These are phyloP conservation scores for Phrynocephalus vlangalii DNA, from an alignment of 2,797 vertebrate species.

Conservation along the genomic window DNA sequence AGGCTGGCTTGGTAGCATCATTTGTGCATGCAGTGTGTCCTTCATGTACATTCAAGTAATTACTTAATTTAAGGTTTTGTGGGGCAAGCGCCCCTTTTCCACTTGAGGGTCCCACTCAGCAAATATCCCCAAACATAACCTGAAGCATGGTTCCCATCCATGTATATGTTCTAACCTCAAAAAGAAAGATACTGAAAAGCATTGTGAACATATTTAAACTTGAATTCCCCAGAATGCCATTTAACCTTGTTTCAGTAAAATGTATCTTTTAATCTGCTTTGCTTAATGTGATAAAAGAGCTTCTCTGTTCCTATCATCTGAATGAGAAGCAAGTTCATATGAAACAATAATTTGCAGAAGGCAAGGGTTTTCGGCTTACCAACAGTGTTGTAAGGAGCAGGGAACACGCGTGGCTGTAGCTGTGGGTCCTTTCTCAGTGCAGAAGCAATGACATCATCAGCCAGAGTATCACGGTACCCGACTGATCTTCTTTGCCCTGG, in stretches of 20 bases:
- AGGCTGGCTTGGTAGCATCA: no score
- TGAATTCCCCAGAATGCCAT: neutral
- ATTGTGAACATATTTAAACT: neutral
- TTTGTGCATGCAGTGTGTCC: no score
- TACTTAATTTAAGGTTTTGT: no score
- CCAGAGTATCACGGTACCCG: neutral
- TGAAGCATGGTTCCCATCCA: no score
- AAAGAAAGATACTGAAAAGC: neutral
- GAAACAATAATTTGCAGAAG: neutral
- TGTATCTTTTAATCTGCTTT: neutral
- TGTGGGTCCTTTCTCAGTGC: neutral
- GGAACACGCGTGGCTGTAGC: neutral
- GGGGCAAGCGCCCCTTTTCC: no score
- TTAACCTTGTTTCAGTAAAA: neutral
- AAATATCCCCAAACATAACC: no score
- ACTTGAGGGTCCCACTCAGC: no score
- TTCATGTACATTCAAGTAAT: no score
- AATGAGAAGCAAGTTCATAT: neutral
- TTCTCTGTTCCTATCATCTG: neutral
- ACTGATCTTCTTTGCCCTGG: neutral
- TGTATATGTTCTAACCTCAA: no score
- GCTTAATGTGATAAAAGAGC: neutral
- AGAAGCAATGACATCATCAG: neutral
- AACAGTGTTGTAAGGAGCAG: neutral
- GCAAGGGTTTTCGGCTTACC: conserved; percentile 64